Conservation (phyloP, 2,888 invertebrate genomes). For the Drosophila percnosoma region DNA sequence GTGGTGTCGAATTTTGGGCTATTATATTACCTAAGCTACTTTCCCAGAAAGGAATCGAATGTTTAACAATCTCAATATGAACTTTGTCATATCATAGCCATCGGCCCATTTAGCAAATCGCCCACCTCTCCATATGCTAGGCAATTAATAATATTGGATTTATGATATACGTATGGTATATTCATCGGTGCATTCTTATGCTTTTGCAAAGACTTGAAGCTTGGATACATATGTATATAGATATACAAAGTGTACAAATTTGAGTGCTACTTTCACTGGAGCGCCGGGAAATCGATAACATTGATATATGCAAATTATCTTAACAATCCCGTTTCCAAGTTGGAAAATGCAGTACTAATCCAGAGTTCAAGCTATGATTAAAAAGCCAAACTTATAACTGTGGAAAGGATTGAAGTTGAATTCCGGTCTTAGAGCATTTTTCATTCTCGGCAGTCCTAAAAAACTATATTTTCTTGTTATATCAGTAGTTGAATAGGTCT, state of each 20-base stretch:
- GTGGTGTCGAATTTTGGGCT: conserved; percentile 64
- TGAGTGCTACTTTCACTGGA: too few species aligned
- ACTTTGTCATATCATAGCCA: conserved; percentile 39
- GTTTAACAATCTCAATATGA: conserved; percentile 41
- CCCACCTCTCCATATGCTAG: conserved; percentile 7
- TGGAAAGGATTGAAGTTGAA: too few species aligned
- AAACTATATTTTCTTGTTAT: too few species aligned
- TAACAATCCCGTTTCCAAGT: not conserved
- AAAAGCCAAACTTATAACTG: too few species aligned
- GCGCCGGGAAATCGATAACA: not conserved
- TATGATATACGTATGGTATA: not conserved
- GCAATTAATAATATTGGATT: conserved; percentile 2
- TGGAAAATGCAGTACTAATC: not conserved
- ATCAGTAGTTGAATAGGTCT: not conserved
- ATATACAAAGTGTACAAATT: too few species aligned
- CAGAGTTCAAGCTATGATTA: not conserved
- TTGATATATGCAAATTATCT: too few species aligned
- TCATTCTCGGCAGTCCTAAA: too few species aligned
- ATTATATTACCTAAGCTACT: conserved; percentile 62
- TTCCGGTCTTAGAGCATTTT: too few species aligned
- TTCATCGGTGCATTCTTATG: too few species aligned
- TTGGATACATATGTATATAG: too few species aligned
- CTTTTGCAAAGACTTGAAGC: too few species aligned
- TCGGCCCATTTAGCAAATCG: not conserved
- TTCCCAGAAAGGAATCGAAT: conserved; percentile 28